A percentile compares a stretch with the other conserved stretches of the same genome.
phyloP scores from a whole-genome alignment of 1,140 invertebrate species.

The Tyrophagus putrescentiae region DNA sequence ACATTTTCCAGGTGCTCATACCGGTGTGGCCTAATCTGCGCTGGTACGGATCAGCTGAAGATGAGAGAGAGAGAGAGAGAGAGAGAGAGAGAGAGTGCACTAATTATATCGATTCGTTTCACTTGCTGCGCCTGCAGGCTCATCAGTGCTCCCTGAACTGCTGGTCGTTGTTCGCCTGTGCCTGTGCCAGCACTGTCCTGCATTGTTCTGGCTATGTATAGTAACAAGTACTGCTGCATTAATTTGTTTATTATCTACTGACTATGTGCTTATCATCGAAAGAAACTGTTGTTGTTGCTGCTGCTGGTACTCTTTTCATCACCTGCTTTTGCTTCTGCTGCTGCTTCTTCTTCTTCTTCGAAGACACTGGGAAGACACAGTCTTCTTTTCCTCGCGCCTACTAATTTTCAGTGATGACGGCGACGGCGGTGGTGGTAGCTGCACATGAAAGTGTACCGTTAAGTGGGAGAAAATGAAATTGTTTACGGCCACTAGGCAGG shows the following conservation, averaged over 20 bases:
- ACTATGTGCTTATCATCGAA: too few relatives aligned
- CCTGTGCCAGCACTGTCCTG: not conserved
- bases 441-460: too few relatives aligned
- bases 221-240: slow-evolving; percentile 7
- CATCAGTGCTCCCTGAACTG: not conserved
- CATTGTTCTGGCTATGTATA: not conserved
- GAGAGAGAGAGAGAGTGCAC: not conserved
- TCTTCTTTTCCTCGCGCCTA: too few relatives aligned
- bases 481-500: too few relatives aligned
- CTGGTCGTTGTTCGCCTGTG: not conserved
- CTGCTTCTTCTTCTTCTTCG: too few relatives aligned
- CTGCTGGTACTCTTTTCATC: too few relatives aligned
- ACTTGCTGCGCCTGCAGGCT: too few relatives aligned
- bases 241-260: slow-evolving; percentile 16
- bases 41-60: not conserved
- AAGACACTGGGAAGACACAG: too few relatives aligned
- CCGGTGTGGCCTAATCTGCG: not conserved
- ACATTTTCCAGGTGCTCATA: not conserved
- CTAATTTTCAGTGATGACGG: not conserved
- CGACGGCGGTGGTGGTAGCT: too few relatives aligned
- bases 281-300: too few relatives aligned
- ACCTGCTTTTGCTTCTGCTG: too few relatives aligned
- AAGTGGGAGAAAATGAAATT: too few relatives aligned
- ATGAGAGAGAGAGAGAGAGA: not conserved
- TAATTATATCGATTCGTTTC: slow-evolving; percentile 12